A percentile compares a stretch with the other conserved stretches of the same genome.
Conservation (phyloP, 2,797 vertebrate genomes). For the Microctenopoma lineatum region DNA sequence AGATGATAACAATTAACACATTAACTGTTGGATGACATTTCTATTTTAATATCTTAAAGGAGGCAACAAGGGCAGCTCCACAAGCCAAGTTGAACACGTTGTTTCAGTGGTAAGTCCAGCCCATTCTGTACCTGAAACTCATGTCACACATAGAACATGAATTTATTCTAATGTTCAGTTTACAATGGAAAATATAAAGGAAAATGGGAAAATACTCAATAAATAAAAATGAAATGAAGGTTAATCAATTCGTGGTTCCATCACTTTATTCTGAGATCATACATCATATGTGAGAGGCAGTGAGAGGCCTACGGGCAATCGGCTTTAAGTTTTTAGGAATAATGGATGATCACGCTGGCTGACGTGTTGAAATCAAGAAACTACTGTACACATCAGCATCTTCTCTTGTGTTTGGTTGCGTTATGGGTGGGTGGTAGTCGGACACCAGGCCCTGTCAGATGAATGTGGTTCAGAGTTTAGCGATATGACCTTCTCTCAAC, state of each 20-base stretch:
- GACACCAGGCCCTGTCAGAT: constrained; percentile 83
- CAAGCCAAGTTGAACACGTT: constrained; percentile 70
- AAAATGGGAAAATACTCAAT: too few species aligned
- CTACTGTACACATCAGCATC: constrained; percentile 68
- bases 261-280: constrained; percentile 79
- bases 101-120: constrained; percentile 81
- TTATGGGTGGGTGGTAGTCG: constrained; percentile 80
- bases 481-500: constrained; percentile 82
- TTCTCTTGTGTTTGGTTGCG: constrained; percentile 61
- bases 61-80: constrained; percentile 63
- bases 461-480: constrained; percentile 81
- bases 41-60: constrained; percentile 60
- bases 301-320: constrained; percentile 55
- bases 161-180: too few species aligned
- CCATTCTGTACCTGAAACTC: too few species aligned
- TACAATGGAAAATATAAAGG: too few species aligned
- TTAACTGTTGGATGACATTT: constrained; percentile 34
- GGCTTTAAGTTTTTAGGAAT: constrained; percentile 85
- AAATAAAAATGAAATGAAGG: too few species aligned
- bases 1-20: neutral
- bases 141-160: constrained; percentile 77
- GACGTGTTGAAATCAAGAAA: constrained; percentile 82
- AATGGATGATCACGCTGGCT: constrained; percentile 74
- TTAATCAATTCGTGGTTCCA: constrained; percentile 75
- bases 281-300: constrained; percentile 64